Conservation (phyloP, 2,797 vertebrate species). For the Pseudomugil tenellus region DNA sequence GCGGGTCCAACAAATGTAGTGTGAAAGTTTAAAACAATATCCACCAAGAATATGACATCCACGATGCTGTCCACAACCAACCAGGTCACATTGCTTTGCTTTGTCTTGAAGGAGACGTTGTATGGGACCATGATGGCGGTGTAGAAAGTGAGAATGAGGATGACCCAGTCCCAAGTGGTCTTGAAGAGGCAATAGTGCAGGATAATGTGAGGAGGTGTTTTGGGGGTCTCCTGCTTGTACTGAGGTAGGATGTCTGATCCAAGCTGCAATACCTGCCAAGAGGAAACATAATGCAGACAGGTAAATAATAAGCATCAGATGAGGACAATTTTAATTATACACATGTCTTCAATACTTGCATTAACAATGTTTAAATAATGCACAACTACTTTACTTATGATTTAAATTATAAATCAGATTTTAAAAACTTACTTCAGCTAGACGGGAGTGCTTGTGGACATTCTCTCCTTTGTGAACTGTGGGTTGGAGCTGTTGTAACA, state of each 20-base stretch:
- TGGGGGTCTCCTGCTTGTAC: conserved; percentile 98
- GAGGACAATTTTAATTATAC: not conserved
- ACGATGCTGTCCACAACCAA: conserved; percentile 95
- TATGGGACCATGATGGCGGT: conserved; percentile 99
- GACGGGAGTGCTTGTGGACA: conserved; percentile 95
- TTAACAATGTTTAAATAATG: not conserved
- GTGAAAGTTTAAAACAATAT: conserved; percentile 98
- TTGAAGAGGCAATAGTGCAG: conserved; percentile 99
- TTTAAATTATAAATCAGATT: conserved; percentile 3
- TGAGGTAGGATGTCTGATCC: conserved; percentile 98
- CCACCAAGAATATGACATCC: conserved; percentile 95
- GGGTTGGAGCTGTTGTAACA: conserved; percentile 95
- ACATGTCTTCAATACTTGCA: not conserved
- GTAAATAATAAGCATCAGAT: conserved; percentile 2
- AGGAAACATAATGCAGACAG: conserved; percentile 43
- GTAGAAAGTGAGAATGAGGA: conserved; percentile 98
- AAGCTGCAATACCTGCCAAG: conserved; percentile 91
- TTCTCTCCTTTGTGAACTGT: conserved; percentile 98
- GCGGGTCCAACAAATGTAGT: conserved; percentile 96
- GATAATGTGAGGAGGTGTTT: conserved; percentile 98
- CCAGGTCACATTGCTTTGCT: conserved; percentile 96
- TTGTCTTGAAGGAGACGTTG: conserved; percentile 96
- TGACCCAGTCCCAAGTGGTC: conserved; percentile 99
- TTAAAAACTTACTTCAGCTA: conserved; percentile 89
- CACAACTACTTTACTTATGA: not conserved